Evolutionary conservation across 1,140 invertebrate genomes (phyloP), one percentile per base, ranked within the genome.

Genomic region (Hylyphantes graminicola): DNA sequence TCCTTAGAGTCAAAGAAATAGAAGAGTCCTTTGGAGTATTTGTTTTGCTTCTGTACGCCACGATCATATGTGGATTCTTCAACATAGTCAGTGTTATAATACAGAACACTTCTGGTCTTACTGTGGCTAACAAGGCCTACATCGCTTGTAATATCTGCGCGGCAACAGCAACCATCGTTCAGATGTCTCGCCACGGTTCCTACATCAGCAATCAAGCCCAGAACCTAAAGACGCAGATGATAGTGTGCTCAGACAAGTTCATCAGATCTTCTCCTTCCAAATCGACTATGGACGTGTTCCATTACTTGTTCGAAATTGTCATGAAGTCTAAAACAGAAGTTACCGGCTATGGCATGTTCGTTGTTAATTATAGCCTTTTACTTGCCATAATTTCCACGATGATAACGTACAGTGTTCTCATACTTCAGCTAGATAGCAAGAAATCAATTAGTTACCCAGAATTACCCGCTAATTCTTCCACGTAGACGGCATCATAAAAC

Each of bases 221-320:
- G 55, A n/a, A 54, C 51, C 48, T 65, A 13, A 51, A 78, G 55
- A 17, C 10, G 53, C 15, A 13, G 53, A 51, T 53, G 51, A 50
- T 51, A 12, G 15, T n/a, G 48, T 72, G 48, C 35, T 53, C n/a
- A 51, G 51, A 78, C 15, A 53, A 12, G 48, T 48, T 78, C n/a
- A 12, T 65, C 0, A 13, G 51, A 3, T 13, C 17, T 35, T 78
- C 75, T 10, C 48, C 13, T 13, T 13, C 35, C 21, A 12, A 54
- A 17, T 50, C 63, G 13, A 15, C 17, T 0, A 54, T 21, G n/a
- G 11, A 72, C n/a, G 13, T 51, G 48, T 17, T 72, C 48, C 17
- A 72, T 53, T 53, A 51, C 9, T 53, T 72, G 19, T 72, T 72
- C 17, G 68, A 72, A 53, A 72, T 51, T 6, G n/a, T 72, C 48